Conservation (phyloP, 2,888 invertebrate species). For the Theretra japonica region DNA sequence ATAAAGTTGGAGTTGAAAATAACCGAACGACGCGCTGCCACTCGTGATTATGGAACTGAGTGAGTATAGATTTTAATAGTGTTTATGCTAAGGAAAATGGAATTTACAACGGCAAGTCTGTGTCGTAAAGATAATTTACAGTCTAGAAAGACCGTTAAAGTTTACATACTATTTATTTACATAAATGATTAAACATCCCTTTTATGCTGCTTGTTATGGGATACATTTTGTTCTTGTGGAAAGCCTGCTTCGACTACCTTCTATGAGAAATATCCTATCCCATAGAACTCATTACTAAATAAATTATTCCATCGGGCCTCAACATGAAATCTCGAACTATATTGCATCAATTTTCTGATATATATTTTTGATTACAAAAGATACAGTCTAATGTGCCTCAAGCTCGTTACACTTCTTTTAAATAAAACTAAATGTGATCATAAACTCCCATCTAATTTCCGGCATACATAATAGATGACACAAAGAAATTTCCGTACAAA, state of each 20-base stretch:
- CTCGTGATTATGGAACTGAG: background rate
- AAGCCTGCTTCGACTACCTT: too few species aligned
- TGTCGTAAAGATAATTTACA: too few species aligned
- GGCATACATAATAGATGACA: conserved; percentile 9
- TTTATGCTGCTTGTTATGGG: too few species aligned
- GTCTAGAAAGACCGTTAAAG: background rate
- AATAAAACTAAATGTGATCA: background rate
- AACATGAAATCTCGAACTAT: too few species aligned
- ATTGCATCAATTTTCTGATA: too few species aligned
- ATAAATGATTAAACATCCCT: too few species aligned
- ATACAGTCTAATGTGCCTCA: too few species aligned
- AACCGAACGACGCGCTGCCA: background rate
- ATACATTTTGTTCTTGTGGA: background rate
- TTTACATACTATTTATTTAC: background rate
- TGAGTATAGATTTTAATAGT: background rate
- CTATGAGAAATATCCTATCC: too few species aligned
- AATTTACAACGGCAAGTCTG: background rate
- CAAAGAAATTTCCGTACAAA: background rate
- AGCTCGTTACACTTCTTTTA: too few species aligned
- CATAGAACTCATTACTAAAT: too few species aligned
- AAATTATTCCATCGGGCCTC: too few species aligned
- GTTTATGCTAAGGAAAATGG: background rate
- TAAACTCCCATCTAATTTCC: background rate
- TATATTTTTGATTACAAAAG: too few species aligned
- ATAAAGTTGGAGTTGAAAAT: background rate